phyloP scores from a whole-genome alignment of 2,113 vertebrate genomes.

The Cinclus cinclus region DNA sequence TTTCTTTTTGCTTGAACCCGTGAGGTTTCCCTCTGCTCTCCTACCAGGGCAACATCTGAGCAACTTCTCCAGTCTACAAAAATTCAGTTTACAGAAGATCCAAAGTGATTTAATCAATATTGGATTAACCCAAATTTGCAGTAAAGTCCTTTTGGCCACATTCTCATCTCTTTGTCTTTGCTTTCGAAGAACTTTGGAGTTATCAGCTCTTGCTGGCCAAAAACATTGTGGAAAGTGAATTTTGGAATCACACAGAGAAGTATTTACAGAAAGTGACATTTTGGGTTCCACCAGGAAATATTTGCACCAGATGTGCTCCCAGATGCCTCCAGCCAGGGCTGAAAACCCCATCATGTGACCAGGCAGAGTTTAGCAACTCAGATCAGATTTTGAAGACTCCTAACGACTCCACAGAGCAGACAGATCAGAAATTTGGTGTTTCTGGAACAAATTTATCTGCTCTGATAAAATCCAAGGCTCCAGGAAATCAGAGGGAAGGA shows the following conservation, averaged over 20 bases:
- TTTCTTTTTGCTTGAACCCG: not conserved
- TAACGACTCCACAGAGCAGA: not conserved
- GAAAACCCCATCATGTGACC: not conserved
- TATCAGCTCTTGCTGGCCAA: constrained; percentile 21
- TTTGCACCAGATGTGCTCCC: constrained; percentile 51
- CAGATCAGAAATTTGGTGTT: not conserved
- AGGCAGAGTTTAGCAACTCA: not conserved
- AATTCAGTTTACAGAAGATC: not conserved
- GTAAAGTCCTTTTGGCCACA: not conserved
- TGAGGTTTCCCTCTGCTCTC: not conserved
- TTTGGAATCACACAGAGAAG: not conserved
- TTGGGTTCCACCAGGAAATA: constrained; percentile 40
- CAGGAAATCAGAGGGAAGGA: not conserved
- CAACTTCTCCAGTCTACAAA: not conserved
- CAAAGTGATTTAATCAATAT: not conserved
- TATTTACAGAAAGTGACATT: constrained; percentile 53
- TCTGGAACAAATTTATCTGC: not conserved
- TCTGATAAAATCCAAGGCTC: not conserved
- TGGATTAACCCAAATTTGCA: not conserved
- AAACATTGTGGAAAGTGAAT: not conserved
- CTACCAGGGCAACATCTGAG: not conserved
- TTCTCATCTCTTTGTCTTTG: constrained; percentile 31
- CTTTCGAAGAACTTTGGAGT: constrained; percentile 52
- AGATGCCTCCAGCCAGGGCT: constrained; percentile 22
- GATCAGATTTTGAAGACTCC: not conserved